Evolutionary conservation across 2,797 vertebrate species (phyloP).

Genomic region (Catharus ustulatus): DNA sequence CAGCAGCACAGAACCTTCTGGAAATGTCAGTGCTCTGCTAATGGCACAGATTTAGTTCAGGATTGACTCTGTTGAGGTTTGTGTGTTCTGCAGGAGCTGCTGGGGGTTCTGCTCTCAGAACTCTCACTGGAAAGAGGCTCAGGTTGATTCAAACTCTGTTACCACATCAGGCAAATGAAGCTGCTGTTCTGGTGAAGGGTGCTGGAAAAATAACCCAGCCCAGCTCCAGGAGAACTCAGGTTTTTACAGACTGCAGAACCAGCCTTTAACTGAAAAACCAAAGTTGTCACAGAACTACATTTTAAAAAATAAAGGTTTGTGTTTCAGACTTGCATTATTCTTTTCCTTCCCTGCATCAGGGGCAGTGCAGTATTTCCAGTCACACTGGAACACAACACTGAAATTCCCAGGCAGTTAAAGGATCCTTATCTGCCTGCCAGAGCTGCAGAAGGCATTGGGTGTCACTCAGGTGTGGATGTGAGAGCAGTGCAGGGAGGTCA

Average conservation of each 20-base stretch:
- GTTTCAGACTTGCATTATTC: not conserved
- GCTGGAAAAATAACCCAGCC: not conserved
- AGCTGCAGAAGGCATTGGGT: not conserved
- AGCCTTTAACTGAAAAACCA: accelerated
- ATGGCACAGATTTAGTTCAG: not conserved
- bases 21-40: not conserved
- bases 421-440: not conserved
- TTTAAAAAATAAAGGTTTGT: not conserved
- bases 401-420: not conserved
- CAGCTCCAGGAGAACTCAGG: accelerated
- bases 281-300: not conserved
- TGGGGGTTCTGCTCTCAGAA: not conserved
- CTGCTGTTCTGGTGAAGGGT: not conserved
- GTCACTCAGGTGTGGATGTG: accelerated
- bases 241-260: not conserved
- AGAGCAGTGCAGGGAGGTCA: not conserved
- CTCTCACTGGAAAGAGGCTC: not conserved
- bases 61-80: accelerated
- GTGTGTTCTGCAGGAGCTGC: not conserved
- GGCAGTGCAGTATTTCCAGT: not conserved
- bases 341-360: not conserved
- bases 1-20: not conserved
- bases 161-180: not conserved
- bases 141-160: not conserved
- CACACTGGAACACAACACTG: not conserved